Evolutionary conservation across 2,113 vertebrate genomes (phyloP).

Genomic region (Gasterosteus nipponicus): DNA sequence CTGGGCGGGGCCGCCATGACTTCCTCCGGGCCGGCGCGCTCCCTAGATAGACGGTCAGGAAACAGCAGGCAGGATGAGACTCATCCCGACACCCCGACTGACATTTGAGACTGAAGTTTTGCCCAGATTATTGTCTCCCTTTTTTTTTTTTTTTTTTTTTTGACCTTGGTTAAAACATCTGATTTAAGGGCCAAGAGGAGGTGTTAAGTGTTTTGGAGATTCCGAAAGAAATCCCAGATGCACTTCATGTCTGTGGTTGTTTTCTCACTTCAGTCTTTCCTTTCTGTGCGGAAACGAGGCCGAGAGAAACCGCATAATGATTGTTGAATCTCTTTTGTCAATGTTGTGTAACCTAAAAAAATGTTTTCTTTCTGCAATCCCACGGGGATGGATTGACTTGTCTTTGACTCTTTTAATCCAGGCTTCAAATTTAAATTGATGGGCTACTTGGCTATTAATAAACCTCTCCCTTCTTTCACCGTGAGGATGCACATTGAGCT

Average conservation of each 20-base stretch:
- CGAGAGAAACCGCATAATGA: conserved; percentile 1
- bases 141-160: conserved; percentile 35
- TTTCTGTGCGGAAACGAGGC: conserved; percentile 7
- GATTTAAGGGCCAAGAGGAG: conserved; percentile 23
- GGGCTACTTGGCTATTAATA: conserved; percentile 11
- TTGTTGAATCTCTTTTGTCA: conserved; percentile 25
- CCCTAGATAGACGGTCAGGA: conserved; percentile 77
- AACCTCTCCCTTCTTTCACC: not conserved
- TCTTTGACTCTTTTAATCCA: conserved; percentile 22
- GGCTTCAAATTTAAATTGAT: not conserved
- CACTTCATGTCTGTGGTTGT: conserved; percentile 6
- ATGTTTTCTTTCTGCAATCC: conserved; percentile 11
- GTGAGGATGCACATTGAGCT: not conserved
- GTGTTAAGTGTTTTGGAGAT: conserved; percentile 25
- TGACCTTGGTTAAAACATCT: conserved; percentile 35
- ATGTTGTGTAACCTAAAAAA: conserved; percentile 21
- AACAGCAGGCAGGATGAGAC: conserved; percentile 80
- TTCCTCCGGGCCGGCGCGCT: conserved; percentile 70
- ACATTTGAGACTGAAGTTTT: conserved; percentile 37
- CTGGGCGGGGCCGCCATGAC: conserved; percentile 69
- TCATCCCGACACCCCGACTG: conserved; percentile 69
- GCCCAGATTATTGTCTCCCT: conserved; percentile 31
- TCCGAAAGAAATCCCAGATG: conserved; percentile 21
- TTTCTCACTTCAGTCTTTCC: not conserved
- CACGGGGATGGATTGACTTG: conserved; percentile 38